Evolutionary conservation across 2,797 vertebrate genomes (phyloP).

Genomic region (Scarus forsteni): DNA sequence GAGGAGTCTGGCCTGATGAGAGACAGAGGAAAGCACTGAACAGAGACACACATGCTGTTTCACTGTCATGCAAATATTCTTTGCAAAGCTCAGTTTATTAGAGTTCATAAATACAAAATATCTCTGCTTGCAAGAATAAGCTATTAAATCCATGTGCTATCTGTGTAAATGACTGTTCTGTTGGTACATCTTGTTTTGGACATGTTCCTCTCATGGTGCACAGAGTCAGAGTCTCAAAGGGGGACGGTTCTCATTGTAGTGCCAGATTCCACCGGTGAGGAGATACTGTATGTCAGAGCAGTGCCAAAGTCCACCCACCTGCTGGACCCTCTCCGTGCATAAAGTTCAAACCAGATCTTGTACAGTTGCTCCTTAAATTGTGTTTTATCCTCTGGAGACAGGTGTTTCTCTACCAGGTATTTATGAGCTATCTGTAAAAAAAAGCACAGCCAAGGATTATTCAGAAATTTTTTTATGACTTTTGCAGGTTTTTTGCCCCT

Average conservation of each 20-base stretch:
- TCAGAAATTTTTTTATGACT: not conserved
- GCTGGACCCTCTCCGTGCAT: slow-evolving; percentile 85
- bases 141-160: not conserved
- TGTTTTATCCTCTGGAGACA: slow-evolving; percentile 76
- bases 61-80: not conserved
- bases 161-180: not conserved
- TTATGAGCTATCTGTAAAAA: slow-evolving; percentile 83
- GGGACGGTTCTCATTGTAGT: slow-evolving; percentile 8
- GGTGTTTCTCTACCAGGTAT: slow-evolving; percentile 84
- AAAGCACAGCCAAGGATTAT: not conserved
- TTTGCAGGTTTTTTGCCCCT: too few species aligned
- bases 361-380: slow-evolving; percentile 86
- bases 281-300: slow-evolving; percentile 1
- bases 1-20: slow-evolving; percentile 85
- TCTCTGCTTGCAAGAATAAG: not conserved
- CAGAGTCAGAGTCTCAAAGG: slow-evolving; percentile 3
- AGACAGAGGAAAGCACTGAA: not conserved
- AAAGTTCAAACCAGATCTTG: slow-evolving; percentile 88
- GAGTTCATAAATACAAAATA: not conserved
- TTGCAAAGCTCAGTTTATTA: not conserved
- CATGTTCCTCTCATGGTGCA: not conserved
- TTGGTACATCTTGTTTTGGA: not conserved
- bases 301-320: slow-evolving; percentile 72
- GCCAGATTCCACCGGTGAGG: slow-evolving; percentile 44
- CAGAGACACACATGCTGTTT: not conserved